These are phyloP conservation scores for Harmothoe impar DNA, from an alignment of 2,888 invertebrate genomes.

Conservation along the genomic window DNA sequence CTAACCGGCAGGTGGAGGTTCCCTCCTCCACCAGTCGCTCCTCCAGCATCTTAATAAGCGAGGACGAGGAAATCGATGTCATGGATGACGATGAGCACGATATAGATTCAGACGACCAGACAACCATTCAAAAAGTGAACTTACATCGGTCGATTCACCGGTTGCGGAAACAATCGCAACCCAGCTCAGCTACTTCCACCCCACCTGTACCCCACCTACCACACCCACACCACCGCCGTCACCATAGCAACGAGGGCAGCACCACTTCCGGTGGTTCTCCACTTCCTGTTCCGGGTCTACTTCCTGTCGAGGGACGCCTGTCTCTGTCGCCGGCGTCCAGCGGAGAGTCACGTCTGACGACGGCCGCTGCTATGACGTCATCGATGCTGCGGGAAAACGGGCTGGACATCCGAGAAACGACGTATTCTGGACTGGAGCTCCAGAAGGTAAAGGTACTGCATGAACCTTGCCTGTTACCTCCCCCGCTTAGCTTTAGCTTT, in stretches of 20 bases:
- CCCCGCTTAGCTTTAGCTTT: neutral
- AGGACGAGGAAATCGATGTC: neutral
- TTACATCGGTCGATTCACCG: slow-evolving; percentile 45
- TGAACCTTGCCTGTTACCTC: neutral
- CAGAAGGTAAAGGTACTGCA: slow-evolving; percentile 63
- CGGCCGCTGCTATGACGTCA: neutral
- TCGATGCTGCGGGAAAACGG: slow-evolving; percentile 20
- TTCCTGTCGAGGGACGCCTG: neutral
- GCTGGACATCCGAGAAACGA: slow-evolving; percentile 8
- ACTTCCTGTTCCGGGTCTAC: neutral
- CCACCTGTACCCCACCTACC: neutral
- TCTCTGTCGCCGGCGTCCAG: neutral
- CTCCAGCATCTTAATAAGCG: neutral
- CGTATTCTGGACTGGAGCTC: slow-evolving; percentile 59
- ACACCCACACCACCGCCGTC: neutral
- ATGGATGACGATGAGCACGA: neutral
- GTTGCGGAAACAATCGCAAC: neutral
- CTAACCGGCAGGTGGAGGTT: neutral
- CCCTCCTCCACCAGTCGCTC: slow-evolving; percentile 14
- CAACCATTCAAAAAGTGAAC: slow-evolving; percentile 24
- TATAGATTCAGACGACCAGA: neutral
- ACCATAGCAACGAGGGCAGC: slow-evolving; percentile 8
- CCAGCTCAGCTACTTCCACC: neutral
- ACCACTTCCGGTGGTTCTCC: slow-evolving; percentile 17
- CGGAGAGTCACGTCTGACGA: neutral